These are phyloP conservation scores for Callipepla californica DNA, from an alignment of 2,113 vertebrate species.

Conservation along the genomic window DNA sequence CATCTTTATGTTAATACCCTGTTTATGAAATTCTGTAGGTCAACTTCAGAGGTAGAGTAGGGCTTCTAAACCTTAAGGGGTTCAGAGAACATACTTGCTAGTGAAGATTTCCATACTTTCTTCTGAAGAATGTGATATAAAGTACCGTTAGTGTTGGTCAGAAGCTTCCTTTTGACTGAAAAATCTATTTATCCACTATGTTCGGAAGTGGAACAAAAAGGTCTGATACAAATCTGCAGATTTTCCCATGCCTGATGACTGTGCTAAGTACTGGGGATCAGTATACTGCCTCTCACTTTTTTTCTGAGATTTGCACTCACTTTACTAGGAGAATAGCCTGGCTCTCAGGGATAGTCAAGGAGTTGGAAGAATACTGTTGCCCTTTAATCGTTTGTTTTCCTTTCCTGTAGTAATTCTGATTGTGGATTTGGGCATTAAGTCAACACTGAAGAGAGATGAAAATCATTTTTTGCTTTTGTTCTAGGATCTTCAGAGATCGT, in stretches of 20 bases:
- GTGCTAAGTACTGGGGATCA: background rate
- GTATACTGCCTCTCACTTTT: background rate
- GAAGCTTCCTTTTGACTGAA: background rate
- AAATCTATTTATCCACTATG: background rate
- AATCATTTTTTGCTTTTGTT: background rate
- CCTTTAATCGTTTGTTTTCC: background rate
- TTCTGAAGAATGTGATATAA: background rate
- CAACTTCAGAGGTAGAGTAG: background rate
- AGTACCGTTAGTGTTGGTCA: accelerated
- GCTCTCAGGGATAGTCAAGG: background rate
- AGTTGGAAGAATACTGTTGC: background rate
- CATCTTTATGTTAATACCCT: background rate
- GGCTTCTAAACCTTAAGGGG: background rate
- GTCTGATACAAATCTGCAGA: background rate
- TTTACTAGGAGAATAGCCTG: background rate
- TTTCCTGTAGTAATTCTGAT: background rate
- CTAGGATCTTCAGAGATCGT: background rate
- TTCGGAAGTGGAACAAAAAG: background rate
- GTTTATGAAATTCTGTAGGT: background rate
- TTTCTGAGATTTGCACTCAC: accelerated
- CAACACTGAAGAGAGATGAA: background rate
- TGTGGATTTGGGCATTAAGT: background rate
- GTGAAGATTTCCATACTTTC: background rate
- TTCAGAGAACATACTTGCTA: background rate
- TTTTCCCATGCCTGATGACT: background rate